Evolutionary conservation across 2,113 vertebrate genomes (phyloP).

Genomic region (Actinemys pallida): DNA sequence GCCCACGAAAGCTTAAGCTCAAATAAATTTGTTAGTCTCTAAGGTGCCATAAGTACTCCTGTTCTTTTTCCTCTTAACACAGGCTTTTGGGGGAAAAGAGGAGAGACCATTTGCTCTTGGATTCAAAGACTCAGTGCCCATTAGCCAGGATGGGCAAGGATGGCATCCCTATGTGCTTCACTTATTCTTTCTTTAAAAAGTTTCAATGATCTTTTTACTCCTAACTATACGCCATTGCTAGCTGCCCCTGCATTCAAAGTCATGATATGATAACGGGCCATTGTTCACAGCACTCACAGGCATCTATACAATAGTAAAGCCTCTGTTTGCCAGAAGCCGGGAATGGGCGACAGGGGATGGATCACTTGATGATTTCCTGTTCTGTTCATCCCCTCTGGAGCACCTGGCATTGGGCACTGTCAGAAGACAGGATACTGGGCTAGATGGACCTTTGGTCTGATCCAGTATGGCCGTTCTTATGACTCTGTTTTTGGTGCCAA

Average conservation of each 20-base stretch:
- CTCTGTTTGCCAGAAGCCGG: no score
- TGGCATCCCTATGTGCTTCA: not conserved
- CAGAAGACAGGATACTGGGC: no score
- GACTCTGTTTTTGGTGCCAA: not conserved
- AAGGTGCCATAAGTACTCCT: no score
- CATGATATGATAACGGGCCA: not conserved
- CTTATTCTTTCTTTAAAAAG: not conserved
- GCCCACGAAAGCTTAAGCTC: no score
- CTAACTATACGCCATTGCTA: not conserved
- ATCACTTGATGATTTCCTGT: no score
- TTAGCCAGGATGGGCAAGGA: no score
- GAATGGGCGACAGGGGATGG: no score
- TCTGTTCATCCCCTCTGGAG: no score
- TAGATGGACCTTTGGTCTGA: no score
- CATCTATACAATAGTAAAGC: rapidly evolving
- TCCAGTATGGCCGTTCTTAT: no score
- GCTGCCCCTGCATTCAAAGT: not conserved
- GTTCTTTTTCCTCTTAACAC: not conserved
- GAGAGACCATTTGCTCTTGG: not conserved
- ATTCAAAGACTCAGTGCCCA: not conserved
- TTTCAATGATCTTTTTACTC: not conserved
- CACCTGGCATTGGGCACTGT: no score
- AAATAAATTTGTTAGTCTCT: no score
- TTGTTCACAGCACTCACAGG: not conserved
- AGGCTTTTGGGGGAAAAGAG: not conserved